Evolutionary conservation across 2,113 vertebrate genomes (phyloP), one percentile per base, ranked within the genome.

Genomic region (Pagrus major): DNA sequence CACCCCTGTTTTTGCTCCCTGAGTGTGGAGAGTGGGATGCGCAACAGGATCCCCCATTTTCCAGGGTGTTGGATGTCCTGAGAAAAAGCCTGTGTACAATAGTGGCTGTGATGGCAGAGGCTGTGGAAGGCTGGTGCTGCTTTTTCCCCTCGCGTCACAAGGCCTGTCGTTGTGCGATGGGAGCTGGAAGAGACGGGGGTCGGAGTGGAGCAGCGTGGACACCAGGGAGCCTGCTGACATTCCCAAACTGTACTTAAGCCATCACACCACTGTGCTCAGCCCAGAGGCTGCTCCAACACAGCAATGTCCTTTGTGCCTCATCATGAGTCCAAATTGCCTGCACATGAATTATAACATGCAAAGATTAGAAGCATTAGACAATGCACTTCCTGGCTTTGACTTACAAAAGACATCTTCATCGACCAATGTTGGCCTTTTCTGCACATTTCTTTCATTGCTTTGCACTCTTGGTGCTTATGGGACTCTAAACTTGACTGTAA

Each of bases 21-120:
- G 47, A 82, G 79, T 85, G 73, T 68, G 68, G 68, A 85, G 67
- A 92, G 87, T 80, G 85, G 86, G 91, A 89, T 89, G 81, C 52
- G 84, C 87, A 91, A 92, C 84, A 87, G 79, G 81, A 89, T 91
- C 91, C n/a, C 37, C 78, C 76, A 44, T 88, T 91, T 92, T 84
- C 80, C 85, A 81, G 84, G 90, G 95, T 94, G 91, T 95, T 94
- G 91, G 75, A 80, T 96, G 71, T 94, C 95, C 93, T 96, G 95
- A 93, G 95, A 95, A 94, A 94, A 93, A 79, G 83, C 64, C 60
- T 44, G 23, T 61, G 67, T 81, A 96, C 94, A 96, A 95, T 95
- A 85, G 92, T 80, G 88, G 85, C 93, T 94, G 92, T 95, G 93
- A 95, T 92, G 84, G 90, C 81, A 78, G 78, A 71, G 64, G 77